A percentile compares a stretch with the other conserved stretches of the same genome.
Conservation (phyloP, 2,113 vertebrate genomes). For the Prochilodus magdalenae region DNA sequence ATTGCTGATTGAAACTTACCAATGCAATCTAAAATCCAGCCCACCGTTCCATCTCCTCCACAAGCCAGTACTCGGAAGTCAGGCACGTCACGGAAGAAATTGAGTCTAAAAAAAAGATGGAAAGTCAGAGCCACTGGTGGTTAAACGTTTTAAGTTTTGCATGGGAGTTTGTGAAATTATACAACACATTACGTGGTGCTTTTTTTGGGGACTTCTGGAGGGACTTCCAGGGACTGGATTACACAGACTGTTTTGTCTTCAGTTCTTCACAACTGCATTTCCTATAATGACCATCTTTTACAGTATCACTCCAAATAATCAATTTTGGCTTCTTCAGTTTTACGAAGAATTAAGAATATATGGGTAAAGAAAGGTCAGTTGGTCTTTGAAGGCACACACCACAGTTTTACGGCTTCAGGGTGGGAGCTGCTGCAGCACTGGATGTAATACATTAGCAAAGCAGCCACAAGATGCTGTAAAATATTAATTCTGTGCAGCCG, state of each 20-base stretch:
- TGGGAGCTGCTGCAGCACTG: neutral
- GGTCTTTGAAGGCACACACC: conserved; percentile 26
- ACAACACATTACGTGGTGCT: too few species aligned
- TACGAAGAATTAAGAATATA: neutral
- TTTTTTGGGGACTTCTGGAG: too few species aligned
- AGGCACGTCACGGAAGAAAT: conserved; percentile 88
- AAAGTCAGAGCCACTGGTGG: neutral
- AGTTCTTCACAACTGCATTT: too few species aligned
- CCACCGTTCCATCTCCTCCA: conserved; percentile 91
- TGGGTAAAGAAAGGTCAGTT: conserved; percentile 40
- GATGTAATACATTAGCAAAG: conserved; percentile 31
- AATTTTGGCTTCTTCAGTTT: too few species aligned
- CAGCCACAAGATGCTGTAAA: conserved; percentile 36
- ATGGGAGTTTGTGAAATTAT: too few species aligned
- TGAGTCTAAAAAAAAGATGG: conserved; percentile 77
- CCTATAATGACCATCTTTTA: too few species aligned
- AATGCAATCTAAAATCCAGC: conserved; percentile 92
- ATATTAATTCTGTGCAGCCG: conserved; percentile 49
- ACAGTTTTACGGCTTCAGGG: neutral
- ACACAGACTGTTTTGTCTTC: too few species aligned
- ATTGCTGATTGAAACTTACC: conserved; percentile 69
- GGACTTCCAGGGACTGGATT: too few species aligned
- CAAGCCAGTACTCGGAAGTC: conserved; percentile 87
- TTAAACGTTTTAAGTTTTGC: too few species aligned
- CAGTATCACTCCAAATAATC: too few species aligned